Evolutionary conservation across 2,797 vertebrate species (phyloP), one percentile per base, ranked within the genome.

Genomic region (Ispidina picta): DNA sequence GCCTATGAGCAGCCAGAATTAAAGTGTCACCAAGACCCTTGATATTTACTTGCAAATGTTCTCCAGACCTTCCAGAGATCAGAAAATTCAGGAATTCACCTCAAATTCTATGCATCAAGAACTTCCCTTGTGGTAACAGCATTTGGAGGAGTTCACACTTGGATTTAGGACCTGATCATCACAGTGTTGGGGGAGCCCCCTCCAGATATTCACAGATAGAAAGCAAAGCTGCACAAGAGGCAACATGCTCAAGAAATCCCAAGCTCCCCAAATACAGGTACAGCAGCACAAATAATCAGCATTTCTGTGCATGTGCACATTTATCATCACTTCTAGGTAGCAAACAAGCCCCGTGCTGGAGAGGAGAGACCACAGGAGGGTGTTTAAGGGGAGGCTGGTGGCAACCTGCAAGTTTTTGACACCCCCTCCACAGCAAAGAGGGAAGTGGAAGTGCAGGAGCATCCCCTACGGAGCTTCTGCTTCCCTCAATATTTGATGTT

Each of bases 241-340:
- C 22, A 14, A 14, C 0, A 0, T 4, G 10, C 20, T 25, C 44
- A 4, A 3, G 10, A 28, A n/a, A 6, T 1, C 35, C 5, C 26
- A 10, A 49, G 21, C n/a, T 41, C 51, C 56, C 33, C 17, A 31
- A 17, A 31, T 25, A 16, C 55, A 87, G 44, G 37, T 3, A 6
- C 17, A 15, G 10, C 12, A 9, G 28, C 19, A 11, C 35, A 20
- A 51, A 35, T 5, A 39, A 39, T 39, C 37, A 39, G 37, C 37
- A 39, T 39, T 39, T 39, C 14, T 39, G 14, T 39, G 37, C 37
- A 39, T 6, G 15, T 39, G 37, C 37, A 39, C 37, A 39, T 39
- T 41, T 39, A 4, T 23, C 26, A 8, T 20, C 10, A 4, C 22
- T 71, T 25, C 31, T 23, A 43, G 28, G 25, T 18, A 64, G 58